phyloP scores from a whole-genome alignment of 1,140 invertebrate genomes.

The Heliconius himera region DNA sequence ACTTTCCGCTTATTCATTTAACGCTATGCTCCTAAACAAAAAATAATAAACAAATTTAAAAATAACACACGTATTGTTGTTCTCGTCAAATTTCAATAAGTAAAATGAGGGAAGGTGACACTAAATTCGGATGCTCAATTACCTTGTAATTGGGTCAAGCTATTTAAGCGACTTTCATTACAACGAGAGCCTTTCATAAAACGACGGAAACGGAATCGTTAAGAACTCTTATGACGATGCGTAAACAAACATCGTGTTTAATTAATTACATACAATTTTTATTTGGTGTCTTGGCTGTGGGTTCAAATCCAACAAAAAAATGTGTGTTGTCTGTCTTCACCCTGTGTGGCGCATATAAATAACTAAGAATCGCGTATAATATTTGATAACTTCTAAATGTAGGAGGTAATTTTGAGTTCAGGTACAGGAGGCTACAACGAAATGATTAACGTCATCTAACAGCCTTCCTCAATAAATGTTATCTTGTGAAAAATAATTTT shows the following conservation, averaged over 20 bases:
- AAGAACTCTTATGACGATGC: conserved; percentile 1
- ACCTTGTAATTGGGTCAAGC: conserved; percentile 18
- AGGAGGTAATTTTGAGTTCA: too few species aligned
- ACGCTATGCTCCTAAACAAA: neutral
- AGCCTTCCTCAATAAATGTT: too few species aligned
- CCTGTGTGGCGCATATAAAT: too few species aligned
- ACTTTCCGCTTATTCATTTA: too few species aligned
- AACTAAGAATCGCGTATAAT: too few species aligned
- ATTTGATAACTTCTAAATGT: too few species aligned
- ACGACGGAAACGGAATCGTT: neutral
- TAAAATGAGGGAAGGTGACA: conserved; percentile 2
- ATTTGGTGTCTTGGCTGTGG: neutral
- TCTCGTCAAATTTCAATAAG: conserved; percentile 1
- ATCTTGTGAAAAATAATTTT: too few species aligned
- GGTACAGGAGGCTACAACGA: too few species aligned
- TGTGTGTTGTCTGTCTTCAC: neutral
- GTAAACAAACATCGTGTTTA: neutral
- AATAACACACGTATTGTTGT: neutral
- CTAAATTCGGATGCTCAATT: conserved; percentile 14
- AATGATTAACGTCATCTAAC: too few species aligned
- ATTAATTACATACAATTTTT: neutral
- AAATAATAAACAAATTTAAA: neutral
- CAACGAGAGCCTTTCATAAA: neutral
- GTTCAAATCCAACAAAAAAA: neutral
- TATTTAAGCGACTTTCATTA: neutral